Conservation (phyloP, 2,797 vertebrate genomes). For the Pangasius macronema region DNA sequence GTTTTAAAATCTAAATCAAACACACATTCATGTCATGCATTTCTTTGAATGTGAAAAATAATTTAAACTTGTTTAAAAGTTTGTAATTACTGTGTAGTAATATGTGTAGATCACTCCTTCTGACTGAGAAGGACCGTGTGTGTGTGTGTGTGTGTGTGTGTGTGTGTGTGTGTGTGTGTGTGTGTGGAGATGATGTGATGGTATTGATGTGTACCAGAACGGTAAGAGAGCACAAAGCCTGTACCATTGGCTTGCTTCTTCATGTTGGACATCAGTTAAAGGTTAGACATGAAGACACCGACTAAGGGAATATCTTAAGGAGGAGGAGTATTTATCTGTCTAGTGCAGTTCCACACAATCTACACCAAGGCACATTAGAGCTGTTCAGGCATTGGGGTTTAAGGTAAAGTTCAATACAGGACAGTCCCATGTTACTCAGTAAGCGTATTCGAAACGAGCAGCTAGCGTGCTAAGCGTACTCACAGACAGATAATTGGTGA, state of each 20-base stretch:
- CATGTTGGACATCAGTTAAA: background rate
- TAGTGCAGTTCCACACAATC: background rate
- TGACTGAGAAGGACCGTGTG: background rate
- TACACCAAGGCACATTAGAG: background rate
- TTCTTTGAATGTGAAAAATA: background rate
- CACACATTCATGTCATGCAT: background rate
- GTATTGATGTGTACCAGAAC: background rate
- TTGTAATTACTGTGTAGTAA: background rate
- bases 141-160: background rate
- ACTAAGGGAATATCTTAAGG: background rate
- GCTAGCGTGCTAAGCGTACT: background rate
- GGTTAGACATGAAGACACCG: background rate
- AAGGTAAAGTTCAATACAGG: background rate
- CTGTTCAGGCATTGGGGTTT: background rate
- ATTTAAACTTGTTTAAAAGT: background rate
- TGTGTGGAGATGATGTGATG: background rate
- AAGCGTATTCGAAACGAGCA: background rate
- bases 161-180: background rate
- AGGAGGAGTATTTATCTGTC: background rate
- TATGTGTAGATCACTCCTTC: background rate
- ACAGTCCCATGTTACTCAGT: background rate
- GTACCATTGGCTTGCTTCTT: background rate
- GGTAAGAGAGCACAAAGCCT: background rate
- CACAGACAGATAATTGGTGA: background rate
- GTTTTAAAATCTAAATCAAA: background rate